Conservation (phyloP, 2,113 vertebrate genomes). For the Pollachius pollachius region DNA sequence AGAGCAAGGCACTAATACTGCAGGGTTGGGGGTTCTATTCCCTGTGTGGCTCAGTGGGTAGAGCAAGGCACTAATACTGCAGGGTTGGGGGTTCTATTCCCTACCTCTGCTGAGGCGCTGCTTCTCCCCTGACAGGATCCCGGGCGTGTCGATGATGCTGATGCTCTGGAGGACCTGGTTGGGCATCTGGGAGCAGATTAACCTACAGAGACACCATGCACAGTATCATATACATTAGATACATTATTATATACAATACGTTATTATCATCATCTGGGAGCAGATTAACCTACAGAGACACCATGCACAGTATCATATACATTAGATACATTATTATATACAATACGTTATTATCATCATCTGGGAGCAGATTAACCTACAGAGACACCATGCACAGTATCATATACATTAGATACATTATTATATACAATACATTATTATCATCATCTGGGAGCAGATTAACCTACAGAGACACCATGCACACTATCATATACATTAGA, state of each 20-base stretch:
- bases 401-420: too few species aligned
- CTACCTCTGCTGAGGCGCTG: slow-evolving; percentile 94
- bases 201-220: slow-evolving; percentile 67
- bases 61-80: background rate
- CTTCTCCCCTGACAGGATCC: slow-evolving; percentile 96
- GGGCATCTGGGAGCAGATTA: slow-evolving; percentile 96
- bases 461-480: slow-evolving; percentile 72
- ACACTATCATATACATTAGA: too few species aligned
- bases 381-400: background rate
- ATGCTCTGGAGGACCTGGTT: slow-evolving; percentile 96
- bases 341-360: slow-evolving; percentile 53
- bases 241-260: background rate
- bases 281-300: slow-evolving; percentile 87
- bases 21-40: background rate
- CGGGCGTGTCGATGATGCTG: slow-evolving; percentile 95
- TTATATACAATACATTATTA: background rate
- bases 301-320: too few species aligned
- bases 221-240: background rate
- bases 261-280: slow-evolving; percentile 82
- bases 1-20: slow-evolving; percentile 1
- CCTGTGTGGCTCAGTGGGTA: background rate
- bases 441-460: slow-evolving; percentile 96
- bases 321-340: background rate
- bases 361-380: slow-evolving; percentile 97
- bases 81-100: background rate